phyloP scores from a whole-genome alignment of 2,113 vertebrate genomes.

The Boleophthalmus pectinirostris region DNA sequence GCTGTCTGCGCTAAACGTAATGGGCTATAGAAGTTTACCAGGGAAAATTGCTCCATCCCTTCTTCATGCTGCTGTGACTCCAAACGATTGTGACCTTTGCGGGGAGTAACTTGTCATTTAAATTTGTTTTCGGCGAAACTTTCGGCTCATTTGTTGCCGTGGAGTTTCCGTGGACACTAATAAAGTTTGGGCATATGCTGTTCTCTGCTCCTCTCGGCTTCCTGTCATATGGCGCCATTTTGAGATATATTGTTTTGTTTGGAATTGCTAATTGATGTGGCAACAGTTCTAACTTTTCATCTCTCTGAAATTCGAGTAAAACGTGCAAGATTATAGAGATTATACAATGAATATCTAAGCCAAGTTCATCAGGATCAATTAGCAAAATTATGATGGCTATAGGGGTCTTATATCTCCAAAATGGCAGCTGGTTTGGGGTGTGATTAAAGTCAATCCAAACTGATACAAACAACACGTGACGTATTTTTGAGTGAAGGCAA shows the following conservation, averaged over 20 bases:
- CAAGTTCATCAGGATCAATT: no score
- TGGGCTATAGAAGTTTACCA: conserved; percentile 53
- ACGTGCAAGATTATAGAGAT: no score
- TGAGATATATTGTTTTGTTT: no score
- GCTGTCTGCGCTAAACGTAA: conserved; percentile 58
- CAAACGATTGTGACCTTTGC: conserved; percentile 65
- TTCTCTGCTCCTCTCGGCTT: conserved; percentile 13
- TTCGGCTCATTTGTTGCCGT: conserved; percentile 27
- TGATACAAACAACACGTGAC: neutral
- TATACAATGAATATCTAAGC: no score
- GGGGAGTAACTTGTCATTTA: conserved; percentile 57
- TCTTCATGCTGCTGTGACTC: conserved; percentile 56
- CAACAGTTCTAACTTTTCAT: no score
- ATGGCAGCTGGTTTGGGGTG: neutral
- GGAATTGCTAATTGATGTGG: no score
- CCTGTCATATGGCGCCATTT: no score
- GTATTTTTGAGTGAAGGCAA: neutral
- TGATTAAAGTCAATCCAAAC: neutral
- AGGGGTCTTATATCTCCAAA: no score
- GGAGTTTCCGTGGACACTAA: conserved; percentile 32
- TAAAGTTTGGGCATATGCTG: conserved; percentile 9
- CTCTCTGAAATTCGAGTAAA: no score
- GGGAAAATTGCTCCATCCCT: conserved; percentile 46
- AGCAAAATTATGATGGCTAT: no score
- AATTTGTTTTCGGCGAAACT: conserved; percentile 48